Conservation (phyloP, 2,113 vertebrate genomes). For the Alces alces region DNA sequence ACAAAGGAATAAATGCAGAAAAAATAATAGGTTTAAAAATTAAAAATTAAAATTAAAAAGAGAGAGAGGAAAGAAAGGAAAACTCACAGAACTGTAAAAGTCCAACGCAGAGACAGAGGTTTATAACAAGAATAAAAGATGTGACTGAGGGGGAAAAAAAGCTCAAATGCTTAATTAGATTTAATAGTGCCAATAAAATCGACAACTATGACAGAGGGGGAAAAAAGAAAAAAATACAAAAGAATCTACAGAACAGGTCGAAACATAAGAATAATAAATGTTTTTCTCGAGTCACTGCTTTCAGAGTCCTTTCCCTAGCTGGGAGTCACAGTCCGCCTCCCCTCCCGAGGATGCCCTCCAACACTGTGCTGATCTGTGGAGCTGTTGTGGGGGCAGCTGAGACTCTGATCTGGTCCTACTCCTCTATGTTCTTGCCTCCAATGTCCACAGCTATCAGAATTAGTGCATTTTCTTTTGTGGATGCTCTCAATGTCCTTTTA, state of each 20-base stretch:
- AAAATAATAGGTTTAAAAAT: not conserved
- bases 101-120: not conserved
- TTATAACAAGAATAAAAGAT: not conserved
- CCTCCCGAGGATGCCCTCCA: not conserved
- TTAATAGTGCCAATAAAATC: not conserved
- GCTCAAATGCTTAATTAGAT: not conserved
- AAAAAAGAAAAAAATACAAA: accelerated
- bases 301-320: not conserved
- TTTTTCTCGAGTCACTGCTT: not conserved
- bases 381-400: not conserved
- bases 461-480: not conserved
- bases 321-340: not conserved
- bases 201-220: not conserved
- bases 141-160: not conserved
- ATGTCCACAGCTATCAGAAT: not conserved
- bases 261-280: not conserved
- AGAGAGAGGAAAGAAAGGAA: not conserved
- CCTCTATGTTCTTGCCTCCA: not conserved
- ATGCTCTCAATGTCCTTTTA: not conserved
- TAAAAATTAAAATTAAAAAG: not conserved
- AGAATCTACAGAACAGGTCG: not conserved
- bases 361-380: not conserved
- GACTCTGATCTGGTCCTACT: not conserved
- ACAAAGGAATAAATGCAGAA: not conserved
- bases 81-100: not conserved